Evolutionary conservation across 2,797 vertebrate species (phyloP).

Genomic region (Cercopithecus hamlyni): DNA sequence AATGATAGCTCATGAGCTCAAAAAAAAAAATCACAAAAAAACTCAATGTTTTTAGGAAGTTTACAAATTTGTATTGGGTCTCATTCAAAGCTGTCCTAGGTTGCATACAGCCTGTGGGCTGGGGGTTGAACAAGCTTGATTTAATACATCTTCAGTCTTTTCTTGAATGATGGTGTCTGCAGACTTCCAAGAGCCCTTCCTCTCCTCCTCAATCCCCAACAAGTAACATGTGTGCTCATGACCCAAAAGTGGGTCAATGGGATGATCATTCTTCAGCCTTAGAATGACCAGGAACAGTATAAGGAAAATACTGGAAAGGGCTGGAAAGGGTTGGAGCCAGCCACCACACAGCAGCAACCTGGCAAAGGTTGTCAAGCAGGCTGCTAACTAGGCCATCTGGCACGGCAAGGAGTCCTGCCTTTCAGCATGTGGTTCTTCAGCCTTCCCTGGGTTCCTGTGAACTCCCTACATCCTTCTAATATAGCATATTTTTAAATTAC

Average conservation of each 20-base stretch:
- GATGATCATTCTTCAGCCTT: not conserved
- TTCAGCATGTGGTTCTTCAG: not conserved
- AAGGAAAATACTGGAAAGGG: not conserved
- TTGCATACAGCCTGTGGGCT: not conserved
- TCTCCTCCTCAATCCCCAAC: not conserved
- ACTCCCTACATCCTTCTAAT: not conserved
- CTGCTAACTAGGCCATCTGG: not conserved
- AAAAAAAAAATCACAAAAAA: not conserved
- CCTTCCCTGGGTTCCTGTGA: not conserved
- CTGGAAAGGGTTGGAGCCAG: too few relatives aligned
- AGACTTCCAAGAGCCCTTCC: not conserved
- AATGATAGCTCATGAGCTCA: not conserved
- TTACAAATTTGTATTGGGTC: not conserved
- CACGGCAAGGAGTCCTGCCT: not conserved
- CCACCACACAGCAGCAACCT: not conserved
- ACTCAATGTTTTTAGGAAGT: not conserved
- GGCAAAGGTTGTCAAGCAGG: not conserved
- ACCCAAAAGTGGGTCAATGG: not conserved
- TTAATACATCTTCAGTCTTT: not conserved
- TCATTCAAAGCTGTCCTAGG: not conserved
- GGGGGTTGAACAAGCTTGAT: not conserved
- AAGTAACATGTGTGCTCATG: not conserved
- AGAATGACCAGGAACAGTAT: not conserved
- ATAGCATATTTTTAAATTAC: not conserved
- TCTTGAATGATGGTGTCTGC: not conserved